These are phyloP conservation scores for Enteromius afrohamiltoni DNA, from an alignment of 2,797 vertebrate species.

Conservation along the genomic window DNA sequence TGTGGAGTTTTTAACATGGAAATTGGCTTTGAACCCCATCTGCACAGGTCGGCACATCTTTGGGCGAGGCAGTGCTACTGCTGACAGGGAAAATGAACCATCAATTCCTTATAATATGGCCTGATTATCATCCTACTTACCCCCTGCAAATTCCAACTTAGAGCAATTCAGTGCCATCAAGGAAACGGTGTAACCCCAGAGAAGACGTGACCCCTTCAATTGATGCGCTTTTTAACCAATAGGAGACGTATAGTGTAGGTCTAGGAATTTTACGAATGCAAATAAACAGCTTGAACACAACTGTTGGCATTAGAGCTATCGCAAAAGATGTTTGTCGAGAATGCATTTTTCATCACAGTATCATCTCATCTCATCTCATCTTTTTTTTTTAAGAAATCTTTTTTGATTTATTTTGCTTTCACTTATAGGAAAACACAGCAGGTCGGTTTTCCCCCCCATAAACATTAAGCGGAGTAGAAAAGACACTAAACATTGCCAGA, in stretches of 20 bases:
- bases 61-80: conserved; percentile 77
- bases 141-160: conserved; percentile 78
- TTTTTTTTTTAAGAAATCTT: background rate
- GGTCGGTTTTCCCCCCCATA: too few relatives aligned
- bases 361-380: background rate
- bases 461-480: background rate
- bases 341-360: conserved; percentile 3
- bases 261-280: conserved; percentile 60
- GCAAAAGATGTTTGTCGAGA: conserved; percentile 19
- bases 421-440: background rate
- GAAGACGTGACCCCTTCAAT: conserved; percentile 60
- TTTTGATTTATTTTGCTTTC: background rate
- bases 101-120: conserved; percentile 84
- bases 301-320: conserved; percentile 25
- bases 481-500: conserved; percentile 12
- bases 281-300: conserved; percentile 64
- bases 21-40: conserved; percentile 89
- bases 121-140: conserved; percentile 84
- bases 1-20: conserved; percentile 85
- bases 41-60: conserved; percentile 83
- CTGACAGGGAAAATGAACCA: conserved; percentile 84
- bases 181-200: conserved; percentile 69
- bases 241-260: conserved; percentile 56
- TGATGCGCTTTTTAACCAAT: conserved; percentile 63
- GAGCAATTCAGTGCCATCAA: conserved; percentile 71